These are phyloP conservation scores for Zaprionus ghesquierei DNA, from an alignment of 1,140 invertebrate genomes.

Conservation along the genomic window DNA sequence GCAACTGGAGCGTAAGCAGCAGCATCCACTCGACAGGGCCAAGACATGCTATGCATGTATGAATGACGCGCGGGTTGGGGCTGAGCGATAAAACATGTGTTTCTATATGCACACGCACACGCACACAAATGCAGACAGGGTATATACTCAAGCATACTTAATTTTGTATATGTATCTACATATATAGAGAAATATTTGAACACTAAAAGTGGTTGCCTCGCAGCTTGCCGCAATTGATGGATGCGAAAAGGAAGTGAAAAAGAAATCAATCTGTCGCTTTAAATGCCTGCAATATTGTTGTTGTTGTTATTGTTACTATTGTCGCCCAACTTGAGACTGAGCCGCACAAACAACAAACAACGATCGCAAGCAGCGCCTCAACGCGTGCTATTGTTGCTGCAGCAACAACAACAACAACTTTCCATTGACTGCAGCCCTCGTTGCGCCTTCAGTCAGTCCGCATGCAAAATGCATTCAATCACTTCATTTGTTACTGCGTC, in stretches of 20 bases:
- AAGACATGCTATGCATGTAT: neutral
- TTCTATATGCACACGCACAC: neutral
- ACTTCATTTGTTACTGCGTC: slow-evolving; percentile 68
- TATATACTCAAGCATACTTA: neutral
- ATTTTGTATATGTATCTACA: neutral
- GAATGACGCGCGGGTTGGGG: neutral
- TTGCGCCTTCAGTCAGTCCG: slow-evolving; percentile 13
- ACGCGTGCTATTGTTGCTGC: slow-evolving; percentile 70
- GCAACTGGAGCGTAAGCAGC: slow-evolving; percentile 18
- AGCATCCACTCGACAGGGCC: neutral
- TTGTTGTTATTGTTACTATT: slow-evolving; percentile 12
- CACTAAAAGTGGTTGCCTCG: slow-evolving; percentile 34
- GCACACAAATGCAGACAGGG: neutral
- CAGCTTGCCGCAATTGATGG: slow-evolving; percentile 59
- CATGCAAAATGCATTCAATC: slow-evolving; percentile 70
- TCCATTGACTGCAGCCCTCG: neutral
- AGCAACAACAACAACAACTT: slow-evolving; percentile 17
- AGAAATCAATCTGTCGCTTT: slow-evolving; percentile 67
- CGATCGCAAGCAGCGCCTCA: slow-evolving; percentile 33
- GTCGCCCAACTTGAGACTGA: slow-evolving; percentile 20
- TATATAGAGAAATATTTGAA: neutral
- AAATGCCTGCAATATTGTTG: slow-evolving; percentile 5
- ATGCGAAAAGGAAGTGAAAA: slow-evolving; percentile 60
- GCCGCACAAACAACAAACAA: slow-evolving; percentile 12
- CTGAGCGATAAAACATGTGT: slow-evolving; percentile 40